Percentiles rank a stretch among this genome's conserved stretches.
phyloP scores from a whole-genome alignment of 2,113 vertebrate species.

The western clawed frog (Xenopus tropicalis) region UCB_Xtro_10.0 CM004447.2:20646501-20647000 shows the following conservation, averaged over 20 bases:
- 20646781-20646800: background rate
- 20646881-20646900: conserved; percentile 10
- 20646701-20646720: too few relatives aligned
- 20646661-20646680: too few relatives aligned
- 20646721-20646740: too few relatives aligned
- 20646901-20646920: conserved; percentile 10
- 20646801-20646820: background rate
- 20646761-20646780: background rate
- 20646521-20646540: too few relatives aligned
- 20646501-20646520: too few relatives aligned
- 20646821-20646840: background rate
- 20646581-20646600: too few relatives aligned
- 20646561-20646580: too few relatives aligned
- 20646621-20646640: too few relatives aligned
- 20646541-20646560: too few relatives aligned
- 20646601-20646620: too few relatives aligned
- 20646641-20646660: too few relatives aligned
- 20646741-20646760: background rate
- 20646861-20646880: background rate
- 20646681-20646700: too few relatives aligned
- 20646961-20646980: conserved; percentile 6
- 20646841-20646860: background rate
- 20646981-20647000: background rate
- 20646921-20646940: conserved; percentile 6
- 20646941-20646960: conserved; percentile 12